Conservation (phyloP, 2,888 invertebrate genomes). For the Flexamia atlantica region DNA sequence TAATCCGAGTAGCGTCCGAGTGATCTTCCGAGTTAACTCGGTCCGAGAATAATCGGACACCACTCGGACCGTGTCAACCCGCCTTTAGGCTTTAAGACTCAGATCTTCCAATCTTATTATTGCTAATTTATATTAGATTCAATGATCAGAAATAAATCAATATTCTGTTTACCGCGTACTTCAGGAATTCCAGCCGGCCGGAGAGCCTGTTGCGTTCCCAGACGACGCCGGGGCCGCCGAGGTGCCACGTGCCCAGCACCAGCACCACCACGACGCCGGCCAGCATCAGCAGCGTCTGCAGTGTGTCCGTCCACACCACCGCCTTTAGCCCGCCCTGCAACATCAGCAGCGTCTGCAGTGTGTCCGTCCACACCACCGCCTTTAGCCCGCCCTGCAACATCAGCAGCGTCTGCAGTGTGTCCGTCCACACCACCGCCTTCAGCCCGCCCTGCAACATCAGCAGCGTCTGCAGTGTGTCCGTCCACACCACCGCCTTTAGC, state of each 20-base stretch:
- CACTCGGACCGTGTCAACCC: no score
- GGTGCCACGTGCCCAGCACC: conserved; percentile 81
- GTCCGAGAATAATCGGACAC: no score
- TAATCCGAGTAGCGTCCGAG: no score
- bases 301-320: conserved; percentile 89
- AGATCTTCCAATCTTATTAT: no score
- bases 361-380: conserved; percentile 76
- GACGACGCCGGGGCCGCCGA: conserved; percentile 82
- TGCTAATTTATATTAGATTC: no score
- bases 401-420: conserved; percentile 85
- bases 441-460: conserved; percentile 89
- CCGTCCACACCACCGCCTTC: conserved; percentile 90
- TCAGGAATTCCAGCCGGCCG: conserved; percentile 84
- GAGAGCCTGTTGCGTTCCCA: conserved; percentile 80
- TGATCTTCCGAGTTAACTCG: no score
- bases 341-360: background rate
- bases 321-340: conserved; percentile 87
- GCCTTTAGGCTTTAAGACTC: no score
- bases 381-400: conserved; percentile 89
- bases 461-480: conserved; percentile 86
- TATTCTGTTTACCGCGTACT: conserved; percentile 77
- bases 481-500: conserved; percentile 89
- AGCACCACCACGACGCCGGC: conserved; percentile 83
- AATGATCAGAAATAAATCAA: no score
- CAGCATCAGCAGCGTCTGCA: conserved; percentile 87